phyloP scores from a whole-genome alignment of 2,797 vertebrate species.

The Onychomys leucogaster region DNA sequence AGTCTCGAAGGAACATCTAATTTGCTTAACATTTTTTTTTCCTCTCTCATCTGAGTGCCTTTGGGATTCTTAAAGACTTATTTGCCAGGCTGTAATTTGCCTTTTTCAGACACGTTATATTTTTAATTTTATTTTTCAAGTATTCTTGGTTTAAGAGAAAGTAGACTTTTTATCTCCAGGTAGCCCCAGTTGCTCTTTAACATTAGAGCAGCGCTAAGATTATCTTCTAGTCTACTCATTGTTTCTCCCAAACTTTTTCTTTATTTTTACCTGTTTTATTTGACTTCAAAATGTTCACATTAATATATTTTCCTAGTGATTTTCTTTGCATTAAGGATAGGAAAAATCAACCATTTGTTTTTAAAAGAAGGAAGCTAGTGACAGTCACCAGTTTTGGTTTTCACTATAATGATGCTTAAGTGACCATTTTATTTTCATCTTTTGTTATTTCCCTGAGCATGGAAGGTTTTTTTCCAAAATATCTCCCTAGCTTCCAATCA shows the following conservation, averaged over 20 bases:
- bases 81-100: neutral
- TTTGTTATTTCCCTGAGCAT: neutral
- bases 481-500: neutral
- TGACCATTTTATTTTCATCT: neutral
- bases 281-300: neutral
- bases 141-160: neutral
- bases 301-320: neutral
- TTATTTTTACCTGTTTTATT: neutral
- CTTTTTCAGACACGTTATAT: neutral
- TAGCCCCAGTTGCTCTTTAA: neutral
- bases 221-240: neutral
- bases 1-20: neutral
- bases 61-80: neutral
- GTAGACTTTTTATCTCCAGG: neutral
- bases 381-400: neutral
- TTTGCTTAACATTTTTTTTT: neutral
- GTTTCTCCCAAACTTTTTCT: neutral
- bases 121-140: neutral
- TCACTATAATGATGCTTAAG: neutral
- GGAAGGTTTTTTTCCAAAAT: neutral
- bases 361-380: neutral
- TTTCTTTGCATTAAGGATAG: neutral
- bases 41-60: neutral
- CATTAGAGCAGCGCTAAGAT: neutral
- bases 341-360: neutral